Evolutionary conservation across 2,888 invertebrate species (phyloP), one percentile per base, ranked within the genome.

Genomic region (Lithophane semibrunnea): DNA sequence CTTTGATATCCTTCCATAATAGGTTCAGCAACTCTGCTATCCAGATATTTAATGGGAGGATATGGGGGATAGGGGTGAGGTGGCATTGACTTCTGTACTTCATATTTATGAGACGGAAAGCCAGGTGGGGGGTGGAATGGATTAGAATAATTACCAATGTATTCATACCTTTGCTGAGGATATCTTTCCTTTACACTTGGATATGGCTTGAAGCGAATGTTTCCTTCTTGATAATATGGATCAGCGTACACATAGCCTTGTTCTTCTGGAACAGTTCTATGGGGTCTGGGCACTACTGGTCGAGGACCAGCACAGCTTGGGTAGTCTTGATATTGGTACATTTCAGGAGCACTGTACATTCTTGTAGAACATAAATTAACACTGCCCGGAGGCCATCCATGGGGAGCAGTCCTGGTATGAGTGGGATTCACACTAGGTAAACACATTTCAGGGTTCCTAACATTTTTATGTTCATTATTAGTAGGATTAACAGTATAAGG

Each of bases 131-230:
- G 93, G 87, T 95, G 95, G 87, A 94, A 95, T 85, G 94, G 91
- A 88, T 92, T 94, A 79, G 94, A 83, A 90, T 94, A 96, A 91
- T 95, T 96, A 92, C 88, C 88, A 86, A 95, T 88, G 93, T 95
- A 96, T 82, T 96, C 96, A 95, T 96, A 97, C 95, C 96, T 95
- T 89, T 94, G 82, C 82, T 94, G 96, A 75, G 93, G 93, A 88
- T 93, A 94, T 80, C 95, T 91, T 73, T 96, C 96, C 89, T 96
- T 97, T 47, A 93, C 83, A 77, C 90, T 87, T 79, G 96, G 95
- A 85, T 96, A 97, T 58, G 96, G 96, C 88, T 96, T 96, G 88
- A 92, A 96, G 18, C 96, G 92, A 73, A 95, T 89, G 86, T 92
- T 96, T 83, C 92, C 91, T 82, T 95, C 95, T 88, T 94, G 93